phyloP scores from a whole-genome alignment of 2,888 invertebrate species.

The Phrixothrix hirtus region DNA sequence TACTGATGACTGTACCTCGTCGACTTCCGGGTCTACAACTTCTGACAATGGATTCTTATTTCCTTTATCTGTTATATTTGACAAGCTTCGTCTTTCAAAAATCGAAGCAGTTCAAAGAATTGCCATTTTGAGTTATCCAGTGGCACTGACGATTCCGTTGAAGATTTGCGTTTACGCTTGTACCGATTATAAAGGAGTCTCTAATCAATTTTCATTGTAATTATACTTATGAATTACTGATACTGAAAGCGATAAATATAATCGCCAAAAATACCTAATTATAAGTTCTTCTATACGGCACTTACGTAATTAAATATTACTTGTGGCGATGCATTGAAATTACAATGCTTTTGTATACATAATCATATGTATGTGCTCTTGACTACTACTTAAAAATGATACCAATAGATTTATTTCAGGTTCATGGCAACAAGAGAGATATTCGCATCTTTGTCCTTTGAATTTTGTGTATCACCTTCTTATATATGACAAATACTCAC shows the following conservation, averaged over 20 bases:
- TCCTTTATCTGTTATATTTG: background rate
- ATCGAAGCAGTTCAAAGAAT: background rate
- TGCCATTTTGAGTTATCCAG: background rate
- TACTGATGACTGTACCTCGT: too few species aligned
- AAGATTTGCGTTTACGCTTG: background rate
- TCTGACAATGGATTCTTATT: background rate
- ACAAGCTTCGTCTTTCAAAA: background rate
- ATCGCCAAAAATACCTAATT: too few species aligned
- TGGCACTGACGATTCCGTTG: background rate
- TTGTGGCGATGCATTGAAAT: too few species aligned
- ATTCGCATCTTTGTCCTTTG: too few species aligned
- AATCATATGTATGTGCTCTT: background rate
- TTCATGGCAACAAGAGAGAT: too few species aligned
- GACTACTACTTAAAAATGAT: background rate
- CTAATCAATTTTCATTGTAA: background rate
- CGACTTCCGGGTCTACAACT: too few species aligned
- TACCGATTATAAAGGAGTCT: background rate
- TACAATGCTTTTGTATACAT: background rate
- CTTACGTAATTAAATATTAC: too few species aligned
- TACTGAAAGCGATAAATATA: background rate
- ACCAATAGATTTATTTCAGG: too few species aligned
- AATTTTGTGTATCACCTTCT: too few species aligned
- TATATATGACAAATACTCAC: too few species aligned
- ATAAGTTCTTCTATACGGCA: too few species aligned
- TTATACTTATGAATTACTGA: background rate